Percentiles rank a stretch among this genome's conserved stretches.
Conservation (phyloP, 2,888 invertebrate genomes). For the Pinctada fucata region DNA sequence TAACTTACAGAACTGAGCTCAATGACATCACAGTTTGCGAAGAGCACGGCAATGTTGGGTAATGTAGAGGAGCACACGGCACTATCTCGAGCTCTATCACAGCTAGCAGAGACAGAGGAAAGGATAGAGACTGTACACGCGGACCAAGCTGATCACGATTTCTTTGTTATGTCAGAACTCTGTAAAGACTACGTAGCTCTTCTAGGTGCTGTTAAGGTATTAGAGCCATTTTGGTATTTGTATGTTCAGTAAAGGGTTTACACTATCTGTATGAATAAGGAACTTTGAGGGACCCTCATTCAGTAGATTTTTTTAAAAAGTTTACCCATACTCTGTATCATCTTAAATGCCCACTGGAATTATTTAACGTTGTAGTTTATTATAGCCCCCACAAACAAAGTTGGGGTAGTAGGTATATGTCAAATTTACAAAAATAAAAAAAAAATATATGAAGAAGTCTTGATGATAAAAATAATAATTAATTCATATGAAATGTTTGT, state of each 20-base stretch:
- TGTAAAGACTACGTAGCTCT: conserved; percentile 95
- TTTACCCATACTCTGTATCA: no score
- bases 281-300: no score
- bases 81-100: conserved; percentile 91
- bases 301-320: no score
- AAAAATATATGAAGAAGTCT: no score
- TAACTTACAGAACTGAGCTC: conserved; percentile 66
- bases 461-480: no score
- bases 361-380: no score
- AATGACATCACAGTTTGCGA: conserved; percentile 82
- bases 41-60: conserved; percentile 91
- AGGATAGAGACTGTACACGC: conserved; percentile 84
- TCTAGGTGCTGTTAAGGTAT: conserved; percentile 91
- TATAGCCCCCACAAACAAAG: no score
- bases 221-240: conserved; percentile 6
- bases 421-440: no score
- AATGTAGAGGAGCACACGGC: conserved; percentile 95
- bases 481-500: no score
- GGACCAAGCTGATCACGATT: conserved; percentile 96
- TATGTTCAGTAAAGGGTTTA: neutral
- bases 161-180: conserved; percentile 94
- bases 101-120: conserved; percentile 92
- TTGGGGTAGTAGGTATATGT: neutral
- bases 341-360: no score
- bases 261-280: no score